Evolutionary conservation across 2,113 vertebrate genomes (phyloP).

Genomic region (Pycnonotus jocosus): DNA sequence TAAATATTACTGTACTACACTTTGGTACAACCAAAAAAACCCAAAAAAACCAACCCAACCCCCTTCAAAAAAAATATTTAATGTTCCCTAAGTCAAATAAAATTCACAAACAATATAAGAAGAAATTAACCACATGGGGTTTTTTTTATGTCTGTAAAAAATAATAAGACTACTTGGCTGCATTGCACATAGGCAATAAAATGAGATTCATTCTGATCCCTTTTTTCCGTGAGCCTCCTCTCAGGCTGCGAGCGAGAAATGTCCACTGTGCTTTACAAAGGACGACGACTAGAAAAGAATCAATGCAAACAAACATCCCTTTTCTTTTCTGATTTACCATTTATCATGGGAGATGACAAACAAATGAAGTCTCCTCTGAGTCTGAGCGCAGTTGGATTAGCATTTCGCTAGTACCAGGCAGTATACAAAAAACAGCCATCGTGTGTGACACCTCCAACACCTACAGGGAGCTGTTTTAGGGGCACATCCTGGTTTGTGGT

Average conservation of each 20-base stretch:
- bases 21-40: slow-evolving; percentile 33
- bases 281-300: slow-evolving; percentile 61
- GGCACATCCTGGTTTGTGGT: slow-evolving; percentile 28
- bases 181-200: slow-evolving; percentile 51
- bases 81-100: slow-evolving; percentile 24
- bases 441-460: slow-evolving; percentile 22
- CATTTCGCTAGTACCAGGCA: slow-evolving; percentile 48
- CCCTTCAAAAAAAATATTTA: slow-evolving; percentile 27
- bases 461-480: slow-evolving; percentile 29
- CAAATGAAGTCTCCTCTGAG: slow-evolving; percentile 49
- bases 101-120: slow-evolving; percentile 46
- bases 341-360: slow-evolving; percentile 24
- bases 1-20: slow-evolving; percentile 42
- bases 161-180: slow-evolving; percentile 51
- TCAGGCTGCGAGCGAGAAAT: slow-evolving; percentile 58
- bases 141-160: slow-evolving; percentile 54
- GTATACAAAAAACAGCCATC: neutral
- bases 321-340: slow-evolving; percentile 12
- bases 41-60: neutral
- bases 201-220: slow-evolving; percentile 45
- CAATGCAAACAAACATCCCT: slow-evolving; percentile 41
- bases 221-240: slow-evolving; percentile 17
- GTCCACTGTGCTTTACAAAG: slow-evolving; percentile 81
- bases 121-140: slow-evolving; percentile 42
- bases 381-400: neutral